phyloP scores from a whole-genome alignment of 2,113 vertebrate genomes.

The Indicator indicator region DNA sequence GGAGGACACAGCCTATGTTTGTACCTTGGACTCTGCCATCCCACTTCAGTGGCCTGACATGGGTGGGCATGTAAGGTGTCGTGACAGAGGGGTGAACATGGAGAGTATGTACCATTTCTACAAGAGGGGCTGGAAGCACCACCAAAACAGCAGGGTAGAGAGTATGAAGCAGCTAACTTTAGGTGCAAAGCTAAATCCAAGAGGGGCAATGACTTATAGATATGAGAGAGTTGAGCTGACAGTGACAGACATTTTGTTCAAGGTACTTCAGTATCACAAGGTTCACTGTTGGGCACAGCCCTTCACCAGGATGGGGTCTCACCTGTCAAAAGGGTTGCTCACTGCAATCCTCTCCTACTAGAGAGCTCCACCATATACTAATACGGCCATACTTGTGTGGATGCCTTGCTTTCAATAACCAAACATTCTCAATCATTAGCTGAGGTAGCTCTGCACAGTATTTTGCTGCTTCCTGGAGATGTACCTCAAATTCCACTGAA shows the following conservation, averaged over 20 bases:
- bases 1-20: background rate
- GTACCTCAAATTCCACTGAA: background rate
- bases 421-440: background rate
- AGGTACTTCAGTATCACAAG: background rate
- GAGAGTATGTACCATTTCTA: background rate
- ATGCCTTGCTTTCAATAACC: background rate
- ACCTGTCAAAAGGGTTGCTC: background rate
- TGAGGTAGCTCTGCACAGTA: background rate
- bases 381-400: background rate
- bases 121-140: background rate
- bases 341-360: background rate
- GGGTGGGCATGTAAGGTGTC: background rate
- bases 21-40: background rate
- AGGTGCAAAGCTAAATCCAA: background rate
- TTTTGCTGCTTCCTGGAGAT: constrained; percentile 6
- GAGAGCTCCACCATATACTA: background rate
- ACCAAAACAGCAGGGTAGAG: background rate
- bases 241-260: background rate
- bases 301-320: background rate
- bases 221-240: background rate
- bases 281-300: background rate
- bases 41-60: accelerated
- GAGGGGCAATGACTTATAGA: background rate
- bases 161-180: background rate
- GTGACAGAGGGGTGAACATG: accelerated